Evolutionary conservation across 2,888 invertebrate genomes (phyloP).

Genomic region (Encarsia formosa): DNA sequence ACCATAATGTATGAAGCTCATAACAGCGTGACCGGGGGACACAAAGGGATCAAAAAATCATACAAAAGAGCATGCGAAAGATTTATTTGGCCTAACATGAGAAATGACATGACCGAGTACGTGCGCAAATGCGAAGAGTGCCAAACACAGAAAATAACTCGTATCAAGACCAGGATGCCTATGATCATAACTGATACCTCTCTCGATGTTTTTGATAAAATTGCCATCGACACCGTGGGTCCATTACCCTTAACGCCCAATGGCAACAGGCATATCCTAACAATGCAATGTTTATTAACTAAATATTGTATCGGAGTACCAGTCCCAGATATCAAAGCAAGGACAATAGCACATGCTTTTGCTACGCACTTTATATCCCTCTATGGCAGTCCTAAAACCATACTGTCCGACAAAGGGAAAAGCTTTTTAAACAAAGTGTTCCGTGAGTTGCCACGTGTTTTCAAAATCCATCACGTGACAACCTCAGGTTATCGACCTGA

Average conservation of each 20-base stretch:
- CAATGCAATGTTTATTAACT: slow-evolving; percentile 14
- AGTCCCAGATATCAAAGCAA: too few species aligned
- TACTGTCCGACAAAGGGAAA: too few species aligned
- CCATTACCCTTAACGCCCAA: slow-evolving; percentile 7
- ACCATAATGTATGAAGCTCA: too few species aligned
- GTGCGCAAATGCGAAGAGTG: slow-evolving; percentile 22
- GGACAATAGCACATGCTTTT: too few species aligned
- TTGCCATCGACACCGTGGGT: slow-evolving; percentile 25
- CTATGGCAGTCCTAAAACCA: too few species aligned
- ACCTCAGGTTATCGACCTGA: too few species aligned
- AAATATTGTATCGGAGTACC: slow-evolving; percentile 15
- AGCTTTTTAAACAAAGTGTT: too few species aligned
- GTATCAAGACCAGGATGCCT: too few species aligned
- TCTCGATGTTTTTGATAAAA: slow-evolving; percentile 17
- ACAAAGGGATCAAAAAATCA: slow-evolving; percentile 29
- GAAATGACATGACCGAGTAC: slow-evolving; percentile 7
- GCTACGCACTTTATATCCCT: too few species aligned
- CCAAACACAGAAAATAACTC: slow-evolving; percentile 4
- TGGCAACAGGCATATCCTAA: slow-evolving; percentile 15
- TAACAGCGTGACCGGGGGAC: too few species aligned
- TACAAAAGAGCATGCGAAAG: slow-evolving; percentile 16
- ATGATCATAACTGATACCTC: slow-evolving; percentile 26
- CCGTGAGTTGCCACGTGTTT: too few species aligned
- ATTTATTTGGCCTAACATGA: slow-evolving; percentile 28
- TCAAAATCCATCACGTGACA: too few species aligned